These are phyloP conservation scores for Ceratina australensis DNA, from an alignment of 1,140 invertebrate species.

Conservation along the genomic window DNA sequence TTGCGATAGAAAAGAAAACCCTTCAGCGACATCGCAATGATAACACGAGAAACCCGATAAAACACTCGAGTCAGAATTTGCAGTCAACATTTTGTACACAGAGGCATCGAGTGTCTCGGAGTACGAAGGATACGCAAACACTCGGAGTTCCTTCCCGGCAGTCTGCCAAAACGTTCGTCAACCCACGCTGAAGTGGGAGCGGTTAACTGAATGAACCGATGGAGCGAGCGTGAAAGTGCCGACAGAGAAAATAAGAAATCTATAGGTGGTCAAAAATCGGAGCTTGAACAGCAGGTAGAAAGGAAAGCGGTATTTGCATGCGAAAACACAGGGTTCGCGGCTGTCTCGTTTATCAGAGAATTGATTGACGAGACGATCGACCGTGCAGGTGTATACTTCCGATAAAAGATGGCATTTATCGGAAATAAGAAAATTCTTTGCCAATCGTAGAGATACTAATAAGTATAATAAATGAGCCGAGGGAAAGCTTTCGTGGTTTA, in stretches of 20 bases:
- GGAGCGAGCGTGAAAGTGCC: not conserved
- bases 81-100: not conserved
- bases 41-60: slow-evolving; percentile 9
- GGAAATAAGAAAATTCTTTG: slow-evolving; percentile 12
- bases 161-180: slow-evolving; percentile 12
- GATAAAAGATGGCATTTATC: too few relatives aligned
- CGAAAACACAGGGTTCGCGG: not conserved
- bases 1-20: too few relatives aligned
- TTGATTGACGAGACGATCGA: slow-evolving; percentile 3
- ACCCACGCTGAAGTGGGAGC: not conserved
- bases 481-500: not conserved
- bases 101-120: not conserved
- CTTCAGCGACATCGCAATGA: too few relatives aligned
- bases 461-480: not conserved
- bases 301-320: slow-evolving; percentile 4
- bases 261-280: too few relatives aligned
- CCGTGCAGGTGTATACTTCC: not conserved
- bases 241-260: not conserved
- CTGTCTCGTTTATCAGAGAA: slow-evolving; percentile 5
- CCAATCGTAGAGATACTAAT: too few relatives aligned
- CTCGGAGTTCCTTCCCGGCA: not conserved
- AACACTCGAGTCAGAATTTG: not conserved
- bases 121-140: not conserved
- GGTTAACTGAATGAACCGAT: not conserved
- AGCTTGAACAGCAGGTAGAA: not conserved